Conservation (phyloP, 2,113 vertebrate genomes). For the Scomber colias region DNA sequence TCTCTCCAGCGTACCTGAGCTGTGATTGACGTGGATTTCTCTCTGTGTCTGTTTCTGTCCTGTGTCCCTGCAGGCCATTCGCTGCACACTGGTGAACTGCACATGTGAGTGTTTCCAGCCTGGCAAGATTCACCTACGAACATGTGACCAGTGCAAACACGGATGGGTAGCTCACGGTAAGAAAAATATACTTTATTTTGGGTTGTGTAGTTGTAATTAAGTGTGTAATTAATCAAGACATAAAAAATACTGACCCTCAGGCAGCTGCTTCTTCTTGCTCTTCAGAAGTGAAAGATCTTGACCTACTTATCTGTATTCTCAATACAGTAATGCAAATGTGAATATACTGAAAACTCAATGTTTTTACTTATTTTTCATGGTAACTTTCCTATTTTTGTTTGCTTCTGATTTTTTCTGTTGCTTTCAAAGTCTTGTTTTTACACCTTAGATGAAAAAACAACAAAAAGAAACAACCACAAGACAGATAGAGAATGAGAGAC, state of each 20-base stretch:
- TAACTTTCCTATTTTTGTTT: conserved; percentile 38
- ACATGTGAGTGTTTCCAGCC: conserved; percentile 99
- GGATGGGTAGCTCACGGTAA: conserved; percentile 99
- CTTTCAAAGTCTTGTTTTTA: conserved; percentile 63
- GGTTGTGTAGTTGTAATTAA: too few relatives aligned
- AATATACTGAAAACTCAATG: background rate
- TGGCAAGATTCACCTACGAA: conserved; percentile 98
- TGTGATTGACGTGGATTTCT: conserved; percentile 41
- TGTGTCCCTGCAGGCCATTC: conserved; percentile 91
- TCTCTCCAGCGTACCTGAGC: conserved; percentile 2
- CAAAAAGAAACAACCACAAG: conserved; percentile 21
- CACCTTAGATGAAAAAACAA: conserved; percentile 49
- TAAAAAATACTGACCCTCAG: conserved; percentile 2
- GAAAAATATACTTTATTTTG: conserved; percentile 44
- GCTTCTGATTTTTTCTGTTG: conserved; percentile 29
- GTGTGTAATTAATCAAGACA: background rate
- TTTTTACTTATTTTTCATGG: conserved; percentile 13
- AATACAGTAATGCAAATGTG: background rate
- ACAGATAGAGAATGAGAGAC: conserved; percentile 49
- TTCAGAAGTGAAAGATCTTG: conserved; percentile 8
- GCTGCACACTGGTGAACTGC: conserved; percentile 99
- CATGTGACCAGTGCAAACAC: conserved; percentile 99
- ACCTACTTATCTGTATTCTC: conserved; percentile 10
- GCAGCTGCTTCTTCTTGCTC: conserved; percentile 41
- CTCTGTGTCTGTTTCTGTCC: conserved; percentile 49